Evolutionary conservation across 2,888 invertebrate species (phyloP).

Genomic region (Tipula confusa): DNA sequence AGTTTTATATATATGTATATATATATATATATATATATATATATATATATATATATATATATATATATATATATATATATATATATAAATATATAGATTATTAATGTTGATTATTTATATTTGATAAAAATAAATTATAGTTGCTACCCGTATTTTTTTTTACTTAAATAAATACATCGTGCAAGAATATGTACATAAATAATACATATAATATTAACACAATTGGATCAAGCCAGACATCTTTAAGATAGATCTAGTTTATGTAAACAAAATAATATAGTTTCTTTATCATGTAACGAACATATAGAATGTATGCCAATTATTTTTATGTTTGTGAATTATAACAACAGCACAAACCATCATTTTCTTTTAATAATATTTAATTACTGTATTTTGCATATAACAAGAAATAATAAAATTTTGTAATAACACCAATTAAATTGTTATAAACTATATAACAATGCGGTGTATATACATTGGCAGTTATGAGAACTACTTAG

Average conservation of each 20-base stretch:
- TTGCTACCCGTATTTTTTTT: background rate
- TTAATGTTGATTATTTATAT: background rate
- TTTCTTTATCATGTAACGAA: background rate
- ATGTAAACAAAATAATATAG: background rate
- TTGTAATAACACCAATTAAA: no score
- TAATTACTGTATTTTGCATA: background rate
- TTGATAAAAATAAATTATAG: background rate
- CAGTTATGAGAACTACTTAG: no score
- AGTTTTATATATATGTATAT: background rate
- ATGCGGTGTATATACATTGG: no score
- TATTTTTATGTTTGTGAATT: background rate
- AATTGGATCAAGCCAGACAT: background rate
- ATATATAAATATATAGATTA: background rate
- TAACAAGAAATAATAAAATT: background rate
- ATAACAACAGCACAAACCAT: background rate
- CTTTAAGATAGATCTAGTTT: background rate
- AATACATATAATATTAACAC: background rate
- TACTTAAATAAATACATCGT: background rate
- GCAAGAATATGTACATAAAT: background rate
- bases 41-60: background rate
- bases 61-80: background rate
- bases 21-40: no score
- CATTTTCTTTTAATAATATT: background rate
- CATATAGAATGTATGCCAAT: background rate
- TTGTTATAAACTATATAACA: no score